phyloP scores from a whole-genome alignment of 2,888 invertebrate species.

The Acleris cristana region DNA sequence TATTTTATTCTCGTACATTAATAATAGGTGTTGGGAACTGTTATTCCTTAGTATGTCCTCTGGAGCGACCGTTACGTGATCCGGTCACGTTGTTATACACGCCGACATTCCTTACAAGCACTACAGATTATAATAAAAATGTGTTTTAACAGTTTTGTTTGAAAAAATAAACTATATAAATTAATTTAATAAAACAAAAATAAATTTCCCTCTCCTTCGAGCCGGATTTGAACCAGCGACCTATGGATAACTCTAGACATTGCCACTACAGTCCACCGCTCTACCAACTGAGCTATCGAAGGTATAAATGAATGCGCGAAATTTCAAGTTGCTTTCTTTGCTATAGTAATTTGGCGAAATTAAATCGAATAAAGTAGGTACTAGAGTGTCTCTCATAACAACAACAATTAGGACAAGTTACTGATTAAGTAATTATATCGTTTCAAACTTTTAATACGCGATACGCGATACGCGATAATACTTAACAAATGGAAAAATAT shows the following conservation, averaged over 20 bases:
- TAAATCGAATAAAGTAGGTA: not conserved
- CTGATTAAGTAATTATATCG: not conserved
- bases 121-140: too few species aligned
- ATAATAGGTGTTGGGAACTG: too few species aligned
- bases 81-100: too few species aligned
- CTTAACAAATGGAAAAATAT: not conserved
- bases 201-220: slow-evolving; percentile 68
- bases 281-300: slow-evolving; percentile 85
- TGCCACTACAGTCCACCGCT: slow-evolving; percentile 83
- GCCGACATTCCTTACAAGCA: too few species aligned
- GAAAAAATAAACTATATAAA: slow-evolving; percentile 23
- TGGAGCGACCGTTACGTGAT: too few species aligned
- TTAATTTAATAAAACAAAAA: slow-evolving; percentile 39
- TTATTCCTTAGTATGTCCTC: too few species aligned
- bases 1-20: not conserved
- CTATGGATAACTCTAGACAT: slow-evolving; percentile 73
- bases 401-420: not conserved
- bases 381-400: slow-evolving; percentile 8
- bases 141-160: too few species aligned
- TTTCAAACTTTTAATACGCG: too few species aligned
- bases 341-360: not conserved
- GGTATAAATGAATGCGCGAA: slow-evolving; percentile 49
- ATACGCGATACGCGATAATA: too few species aligned
- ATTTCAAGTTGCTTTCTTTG: slow-evolving; percentile 41
- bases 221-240: slow-evolving; percentile 85